Base-by-base conservation (phyloP, 1,140 invertebrate species). In the Brachionus calyciflorus region DNA sequence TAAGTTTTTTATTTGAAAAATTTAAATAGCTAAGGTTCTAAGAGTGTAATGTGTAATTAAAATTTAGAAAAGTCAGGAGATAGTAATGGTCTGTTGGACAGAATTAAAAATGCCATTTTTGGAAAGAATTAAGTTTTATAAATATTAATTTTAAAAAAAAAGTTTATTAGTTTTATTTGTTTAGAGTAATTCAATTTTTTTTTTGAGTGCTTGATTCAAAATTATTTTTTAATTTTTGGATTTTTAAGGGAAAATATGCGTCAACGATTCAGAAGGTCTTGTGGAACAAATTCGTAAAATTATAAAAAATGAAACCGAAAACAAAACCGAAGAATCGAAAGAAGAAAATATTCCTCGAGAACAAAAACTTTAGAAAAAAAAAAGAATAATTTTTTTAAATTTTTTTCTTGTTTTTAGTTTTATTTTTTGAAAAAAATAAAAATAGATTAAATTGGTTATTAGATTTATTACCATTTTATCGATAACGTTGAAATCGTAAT, bases 51-150 rank as follows among this genome's bases (percentile, higher is more conserved):
- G n/a, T n/a, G n/a, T n/a, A n/a, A n/a, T n/a, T n/a, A n/a, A n/a
- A 60, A 60, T 17, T n/a, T 30, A 33, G 30, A 33, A 33, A 30
- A 60, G 33, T 37, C 28, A 37, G 37, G 28, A 9, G 55, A 60
- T 33, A 33, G 55, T 26, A 26, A 26, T 51, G 65, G 65, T 33
- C n/a, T 70, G 12, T 51, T 70, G 21, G 28, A 14, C 33, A 70
- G 48, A 33, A 70, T 70, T 30, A 70, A 70, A 26, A 48, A 19
- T 46, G 65, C 65, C 24, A 48, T 70, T 17, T 70, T 70, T 51
- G 65, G 65, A 26, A 70, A 46, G 17, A 51, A 70, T 51, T 70
- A 69, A 28, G 19, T 17, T 69, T 46, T 60, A n/a, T n/a, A n/a
- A n/a, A n/a, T n/a, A n/a, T n/a, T n/a, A n/a, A n/a, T 37, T 60